Conservation (phyloP, 2,888 invertebrate species). For the Lycocerus yunnanus region DNA sequence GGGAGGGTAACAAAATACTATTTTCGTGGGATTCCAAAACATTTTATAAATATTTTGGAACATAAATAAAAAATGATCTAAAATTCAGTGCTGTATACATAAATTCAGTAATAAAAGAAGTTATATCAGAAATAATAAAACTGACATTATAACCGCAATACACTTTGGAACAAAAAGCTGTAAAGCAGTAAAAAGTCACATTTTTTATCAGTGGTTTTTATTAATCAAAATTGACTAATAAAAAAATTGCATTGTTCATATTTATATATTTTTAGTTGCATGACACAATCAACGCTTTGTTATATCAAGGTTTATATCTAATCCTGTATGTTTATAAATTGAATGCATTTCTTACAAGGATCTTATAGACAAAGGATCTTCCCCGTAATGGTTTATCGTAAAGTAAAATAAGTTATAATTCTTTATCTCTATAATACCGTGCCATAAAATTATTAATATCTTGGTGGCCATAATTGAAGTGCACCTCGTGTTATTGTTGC, state of each 20-base stretch:
- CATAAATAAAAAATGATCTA: slow-evolving; percentile 37
- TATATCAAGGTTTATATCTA: slow-evolving; percentile 20
- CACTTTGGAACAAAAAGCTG: slow-evolving; percentile 45
- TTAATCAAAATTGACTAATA: slow-evolving; percentile 49
- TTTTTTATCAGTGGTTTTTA: slow-evolving; percentile 49
- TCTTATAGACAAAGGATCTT: slow-evolving; percentile 27
- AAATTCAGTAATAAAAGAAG: slow-evolving; percentile 47
- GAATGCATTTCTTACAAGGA: not conserved
- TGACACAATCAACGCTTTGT: slow-evolving; percentile 22
- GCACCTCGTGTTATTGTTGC: slow-evolving; percentile 50
- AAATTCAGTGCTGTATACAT: slow-evolving; percentile 38
- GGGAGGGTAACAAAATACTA: not conserved
- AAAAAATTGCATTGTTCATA: slow-evolving; percentile 41
- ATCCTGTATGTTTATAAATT: slow-evolving; percentile 32
- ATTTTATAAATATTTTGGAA: slow-evolving; percentile 26
- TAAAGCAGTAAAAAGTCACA: slow-evolving; percentile 41
- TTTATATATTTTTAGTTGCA: slow-evolving; percentile 39
- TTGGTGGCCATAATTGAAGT: slow-evolving; percentile 52
- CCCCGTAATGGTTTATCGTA: slow-evolving; percentile 39
- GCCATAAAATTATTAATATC: slow-evolving; percentile 57
- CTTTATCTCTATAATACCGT: slow-evolving; percentile 52
- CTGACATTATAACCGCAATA: slow-evolving; percentile 44
- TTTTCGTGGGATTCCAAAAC: not conserved
- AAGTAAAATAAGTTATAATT: slow-evolving; percentile 49
- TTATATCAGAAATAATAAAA: slow-evolving; percentile 48